phyloP scores from a whole-genome alignment of 1,140 invertebrate species.

The Heliconius congener region DNA sequence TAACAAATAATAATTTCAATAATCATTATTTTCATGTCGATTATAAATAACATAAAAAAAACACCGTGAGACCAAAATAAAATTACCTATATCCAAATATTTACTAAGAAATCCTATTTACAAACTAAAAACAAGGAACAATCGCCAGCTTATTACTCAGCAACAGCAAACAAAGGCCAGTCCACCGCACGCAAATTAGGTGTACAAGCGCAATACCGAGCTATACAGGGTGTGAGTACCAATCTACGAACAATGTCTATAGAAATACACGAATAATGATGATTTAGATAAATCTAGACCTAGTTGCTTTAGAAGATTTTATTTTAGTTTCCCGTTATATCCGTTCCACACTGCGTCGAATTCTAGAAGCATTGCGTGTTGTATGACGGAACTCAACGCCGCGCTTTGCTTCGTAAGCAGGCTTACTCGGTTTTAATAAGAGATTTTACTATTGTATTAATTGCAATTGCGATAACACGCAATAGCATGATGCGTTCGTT shows the following conservation, averaged over 20 bases:
- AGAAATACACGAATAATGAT: neutral
- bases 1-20: too few relatives aligned
- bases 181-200: neutral
- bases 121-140: neutral
- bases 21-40: too few relatives aligned
- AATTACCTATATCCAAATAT: neutral
- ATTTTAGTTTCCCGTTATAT: too few relatives aligned
- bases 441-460: too few relatives aligned
- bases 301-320: neutral
- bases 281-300: neutral
- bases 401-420: too few relatives aligned
- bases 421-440: too few relatives aligned
- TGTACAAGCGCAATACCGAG: neutral
- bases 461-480: too few relatives aligned
- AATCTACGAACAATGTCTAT: neutral
- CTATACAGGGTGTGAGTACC: neutral
- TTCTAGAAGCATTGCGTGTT: too few relatives aligned
- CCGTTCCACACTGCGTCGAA: too few relatives aligned
- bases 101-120: neutral
- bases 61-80: neutral
- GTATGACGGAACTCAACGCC: too few relatives aligned
- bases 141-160: constrained; percentile 1
- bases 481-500: too few relatives aligned
- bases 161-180: neutral
- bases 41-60: too few relatives aligned